These are phyloP conservation scores for Phalanger gymnotis DNA, from an alignment of 2,797 vertebrate genomes.

Conservation along the genomic window DNA sequence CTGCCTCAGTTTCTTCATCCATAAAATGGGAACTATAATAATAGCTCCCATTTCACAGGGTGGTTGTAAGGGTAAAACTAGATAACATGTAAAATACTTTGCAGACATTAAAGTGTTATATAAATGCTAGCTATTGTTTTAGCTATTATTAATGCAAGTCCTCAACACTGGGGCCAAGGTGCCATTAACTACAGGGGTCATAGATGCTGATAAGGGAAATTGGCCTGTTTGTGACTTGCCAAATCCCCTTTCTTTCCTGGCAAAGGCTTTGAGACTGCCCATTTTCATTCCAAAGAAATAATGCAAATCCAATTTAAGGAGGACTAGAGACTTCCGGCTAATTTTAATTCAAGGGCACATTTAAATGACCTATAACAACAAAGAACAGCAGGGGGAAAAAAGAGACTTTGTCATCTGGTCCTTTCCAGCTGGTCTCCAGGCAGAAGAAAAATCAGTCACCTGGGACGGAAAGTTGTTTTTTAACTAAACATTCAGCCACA, in stretches of 20 bases:
- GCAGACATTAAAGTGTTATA: not conserved
- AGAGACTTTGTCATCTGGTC: not conserved
- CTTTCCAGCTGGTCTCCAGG: not conserved
- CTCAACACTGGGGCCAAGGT: not conserved
- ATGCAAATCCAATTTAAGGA: not conserved
- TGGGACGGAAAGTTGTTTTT: constrained; percentile 30
- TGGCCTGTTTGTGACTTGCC: not conserved
- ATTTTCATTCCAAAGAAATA: not conserved
- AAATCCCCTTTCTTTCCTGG: not conserved
- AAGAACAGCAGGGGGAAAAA: not conserved
- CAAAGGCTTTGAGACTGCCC: not conserved
- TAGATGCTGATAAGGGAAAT: not conserved
- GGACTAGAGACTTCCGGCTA: not conserved
- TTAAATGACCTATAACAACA: not conserved
- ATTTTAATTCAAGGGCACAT: not conserved
- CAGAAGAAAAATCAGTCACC: not conserved
- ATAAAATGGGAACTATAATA: not conserved
- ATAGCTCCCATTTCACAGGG: not conserved
- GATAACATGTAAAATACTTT: not conserved
- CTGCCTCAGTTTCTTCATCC: not conserved
- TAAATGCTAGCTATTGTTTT: not conserved
- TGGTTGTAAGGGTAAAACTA: not conserved
- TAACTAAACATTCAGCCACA: constrained; percentile 17
- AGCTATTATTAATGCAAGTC: not conserved
- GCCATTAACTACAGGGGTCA: not conserved